Evolutionary conservation across 2,113 vertebrate species (phyloP), one percentile per base, ranked within the genome.

Genomic region (Phycodurus eques): DNA sequence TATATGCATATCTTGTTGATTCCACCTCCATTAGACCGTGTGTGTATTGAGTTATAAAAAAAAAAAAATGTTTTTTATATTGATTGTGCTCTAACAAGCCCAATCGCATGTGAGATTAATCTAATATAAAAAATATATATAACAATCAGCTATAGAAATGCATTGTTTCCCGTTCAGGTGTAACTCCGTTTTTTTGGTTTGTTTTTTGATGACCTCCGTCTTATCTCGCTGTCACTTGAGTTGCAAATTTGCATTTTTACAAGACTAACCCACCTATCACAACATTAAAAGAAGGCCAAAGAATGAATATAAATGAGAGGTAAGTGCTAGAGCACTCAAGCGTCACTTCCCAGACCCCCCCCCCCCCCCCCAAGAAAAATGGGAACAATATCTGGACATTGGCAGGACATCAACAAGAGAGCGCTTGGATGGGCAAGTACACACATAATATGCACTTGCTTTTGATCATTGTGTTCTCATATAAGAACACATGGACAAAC

Each of bases 1-100:
- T 43, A 68, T 33, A 60, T n/a, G 42, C 65, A 64, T 71, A 44
- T 47, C 65, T 49, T 68, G 65, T 65, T 63, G 73, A 75, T 56
- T 35, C 39, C 61, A 39, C 77, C 43, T 49, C 67, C 68, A 11
- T 59, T 19, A 5, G 17, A 49, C 27, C 44, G 57, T 42, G 43
- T 47, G 51, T 54, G 15, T 51, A 60, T 8, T 67, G 31, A 44
- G 39, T 68, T 31, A 66, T n/a, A 33, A 44, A 67, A 61, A 49
- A 2, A 1, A 60, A 53, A 53, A 53, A n/a, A 9, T n/a, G n/a
- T 27, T 27, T 27, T 27, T 27, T 27, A 27, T 27, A 27, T 43
- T 35, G 51, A 1, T 61, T 78, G 67, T 53, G 5, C 77, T 73
- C 71, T 69, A 73, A 39, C 22, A 22, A n/a, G 49, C 22, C 42